Evolutionary conservation across 2,888 invertebrate species (phyloP).

Genomic region (Halictus ligatus): DNA sequence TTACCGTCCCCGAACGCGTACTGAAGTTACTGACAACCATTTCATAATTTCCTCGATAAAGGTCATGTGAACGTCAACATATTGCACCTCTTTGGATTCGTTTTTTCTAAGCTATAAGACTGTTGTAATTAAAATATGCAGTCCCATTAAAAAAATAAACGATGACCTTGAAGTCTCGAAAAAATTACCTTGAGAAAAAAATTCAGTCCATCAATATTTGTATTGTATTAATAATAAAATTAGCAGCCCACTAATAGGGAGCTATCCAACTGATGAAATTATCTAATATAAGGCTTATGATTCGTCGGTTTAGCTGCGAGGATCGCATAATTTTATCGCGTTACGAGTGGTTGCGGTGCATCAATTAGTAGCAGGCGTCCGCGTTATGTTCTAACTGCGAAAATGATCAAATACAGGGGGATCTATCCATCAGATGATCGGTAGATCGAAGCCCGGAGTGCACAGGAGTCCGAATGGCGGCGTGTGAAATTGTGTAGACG

Average conservation of each 20-base stretch:
- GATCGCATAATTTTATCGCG: neutral
- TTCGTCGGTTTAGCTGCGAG: neutral
- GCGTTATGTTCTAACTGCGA: neutral
- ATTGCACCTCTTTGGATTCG: too few species aligned
- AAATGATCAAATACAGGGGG: neutral
- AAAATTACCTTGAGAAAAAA: too few species aligned
- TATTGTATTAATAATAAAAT: too few species aligned
- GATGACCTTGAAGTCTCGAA: too few species aligned
- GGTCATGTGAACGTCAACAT: too few species aligned
- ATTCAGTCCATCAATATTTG: too few species aligned
- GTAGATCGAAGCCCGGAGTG: neutral
- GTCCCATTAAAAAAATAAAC: too few species aligned
- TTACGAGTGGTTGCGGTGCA: neutral
- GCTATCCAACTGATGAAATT: neutral
- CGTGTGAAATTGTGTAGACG: slow-evolving; percentile 56
- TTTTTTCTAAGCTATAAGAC: too few species aligned
- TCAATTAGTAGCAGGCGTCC: neutral
- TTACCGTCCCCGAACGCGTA: too few species aligned
- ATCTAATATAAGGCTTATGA: slow-evolving; percentile 5
- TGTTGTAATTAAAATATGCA: too few species aligned
- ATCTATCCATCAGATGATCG: neutral
- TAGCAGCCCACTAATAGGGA: neutral
- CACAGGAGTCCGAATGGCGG: slow-evolving; percentile 26
- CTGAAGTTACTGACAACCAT: too few species aligned
- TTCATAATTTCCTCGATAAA: too few species aligned